These are phyloP conservation scores for Euwallacea similis DNA, from an alignment of 1,140 invertebrate species.

Conservation along the genomic window DNA sequence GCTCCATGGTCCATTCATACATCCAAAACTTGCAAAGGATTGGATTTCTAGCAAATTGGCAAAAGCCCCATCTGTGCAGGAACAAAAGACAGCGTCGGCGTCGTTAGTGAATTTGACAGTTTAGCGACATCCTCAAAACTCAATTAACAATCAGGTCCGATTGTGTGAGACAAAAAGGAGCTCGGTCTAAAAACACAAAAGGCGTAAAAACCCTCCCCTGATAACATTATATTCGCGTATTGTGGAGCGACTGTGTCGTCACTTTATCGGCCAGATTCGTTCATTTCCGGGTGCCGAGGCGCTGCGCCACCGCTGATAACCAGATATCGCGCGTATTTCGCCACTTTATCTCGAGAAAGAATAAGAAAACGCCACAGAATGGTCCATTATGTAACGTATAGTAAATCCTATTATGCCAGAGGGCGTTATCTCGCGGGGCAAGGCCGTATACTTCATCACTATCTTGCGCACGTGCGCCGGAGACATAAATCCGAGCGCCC, in stretches of 20 bases:
- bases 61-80: no score
- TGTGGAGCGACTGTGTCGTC: constrained; percentile 43
- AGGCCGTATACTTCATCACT: constrained; percentile 51
- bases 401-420: constrained; percentile 56
- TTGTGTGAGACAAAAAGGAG: constrained; percentile 49
- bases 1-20: no score
- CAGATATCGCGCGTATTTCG: constrained; percentile 55
- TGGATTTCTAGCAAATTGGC: no score
- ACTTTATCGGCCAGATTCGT: constrained; percentile 53
- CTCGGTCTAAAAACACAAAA: constrained; percentile 47
- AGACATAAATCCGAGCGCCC: constrained; percentile 45
- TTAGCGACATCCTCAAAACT: constrained; percentile 45
- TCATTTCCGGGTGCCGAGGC: constrained; percentile 52
- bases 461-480: constrained; percentile 51
- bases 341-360: constrained; percentile 56
- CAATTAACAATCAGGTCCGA: constrained; percentile 54
- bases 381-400: constrained; percentile 56
- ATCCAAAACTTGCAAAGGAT: no score
- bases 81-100: no score
- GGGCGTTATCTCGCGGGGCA: constrained; percentile 53
- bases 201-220: constrained; percentile 47
- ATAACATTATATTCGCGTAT: constrained; percentile 52
- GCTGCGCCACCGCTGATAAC: constrained; percentile 55
- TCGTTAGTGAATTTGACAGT: no score
- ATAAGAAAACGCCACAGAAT: constrained; percentile 57